Conservation (phyloP, 2,113 vertebrate genomes). For the Scomber scombrus region DNA sequence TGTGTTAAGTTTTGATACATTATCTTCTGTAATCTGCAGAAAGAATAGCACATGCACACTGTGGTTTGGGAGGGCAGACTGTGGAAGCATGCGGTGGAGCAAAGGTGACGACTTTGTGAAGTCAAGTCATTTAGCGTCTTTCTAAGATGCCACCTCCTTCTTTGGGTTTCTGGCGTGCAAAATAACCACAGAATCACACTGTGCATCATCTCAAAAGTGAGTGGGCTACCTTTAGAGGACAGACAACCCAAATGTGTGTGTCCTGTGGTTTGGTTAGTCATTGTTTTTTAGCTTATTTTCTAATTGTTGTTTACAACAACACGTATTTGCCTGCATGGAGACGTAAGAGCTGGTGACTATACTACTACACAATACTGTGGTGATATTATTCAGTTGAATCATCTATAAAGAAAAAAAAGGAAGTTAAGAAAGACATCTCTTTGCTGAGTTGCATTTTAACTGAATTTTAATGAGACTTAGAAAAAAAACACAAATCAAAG, state of each 20-base stretch:
- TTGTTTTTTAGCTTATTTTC: slow-evolving; percentile 21
- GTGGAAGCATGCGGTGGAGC: slow-evolving; percentile 56
- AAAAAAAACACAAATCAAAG: slow-evolving; percentile 79
- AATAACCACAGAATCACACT: slow-evolving; percentile 59
- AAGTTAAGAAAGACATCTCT: slow-evolving; percentile 78
- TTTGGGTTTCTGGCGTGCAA: slow-evolving; percentile 61
- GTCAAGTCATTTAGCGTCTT: slow-evolving; percentile 72
- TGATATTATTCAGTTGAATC: slow-evolving; percentile 29
- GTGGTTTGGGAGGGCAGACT: slow-evolving; percentile 62
- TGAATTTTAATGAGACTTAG: slow-evolving; percentile 77
- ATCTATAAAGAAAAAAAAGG: slow-evolving; percentile 39
- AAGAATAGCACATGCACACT: slow-evolving; percentile 20
- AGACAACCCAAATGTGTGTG: not conserved
- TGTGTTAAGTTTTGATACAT: not conserved
- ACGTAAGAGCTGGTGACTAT: not conserved
- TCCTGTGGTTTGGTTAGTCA: slow-evolving; percentile 51
- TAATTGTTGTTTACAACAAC: slow-evolving; percentile 18
- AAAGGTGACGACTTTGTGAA: slow-evolving; percentile 69
- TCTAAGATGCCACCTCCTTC: slow-evolving; percentile 38
- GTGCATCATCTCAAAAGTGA: slow-evolving; percentile 38
- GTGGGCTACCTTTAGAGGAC: not conserved
- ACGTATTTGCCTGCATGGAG: not conserved
- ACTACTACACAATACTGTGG: not conserved
- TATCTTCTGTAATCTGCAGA: slow-evolving; percentile 1
- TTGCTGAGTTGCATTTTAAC: slow-evolving; percentile 80